A percentile compares a stretch with the other conserved stretches of the same genome.
These are phyloP conservation scores for Micromussa lordhowensis DNA, from an alignment of 92 coral and sea anemone species.

Conservation along the genomic window DNA sequence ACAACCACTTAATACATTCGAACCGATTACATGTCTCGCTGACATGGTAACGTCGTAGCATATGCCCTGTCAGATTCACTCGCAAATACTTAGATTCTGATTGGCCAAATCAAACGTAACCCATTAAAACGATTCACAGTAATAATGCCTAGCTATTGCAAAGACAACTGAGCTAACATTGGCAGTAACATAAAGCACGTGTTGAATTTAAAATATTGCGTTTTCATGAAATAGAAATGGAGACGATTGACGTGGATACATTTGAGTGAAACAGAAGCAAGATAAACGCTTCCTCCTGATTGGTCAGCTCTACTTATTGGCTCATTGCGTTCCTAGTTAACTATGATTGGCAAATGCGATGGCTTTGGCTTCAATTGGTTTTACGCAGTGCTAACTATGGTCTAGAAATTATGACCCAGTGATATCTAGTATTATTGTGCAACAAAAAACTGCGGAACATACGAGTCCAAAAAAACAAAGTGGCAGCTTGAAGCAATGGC, in stretches of 20 bases:
- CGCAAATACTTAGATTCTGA: neutral
- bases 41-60: neutral
- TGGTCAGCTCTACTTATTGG: neutral
- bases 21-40: neutral
- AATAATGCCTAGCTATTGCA: too few relatives aligned
- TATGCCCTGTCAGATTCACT: neutral
- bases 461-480: slow-evolving; percentile 6
- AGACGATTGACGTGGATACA: neutral
- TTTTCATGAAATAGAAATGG: too few relatives aligned
- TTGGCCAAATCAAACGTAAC: neutral
- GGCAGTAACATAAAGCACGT: too few relatives aligned
- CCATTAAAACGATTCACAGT: too few relatives aligned
- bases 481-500: neutral
- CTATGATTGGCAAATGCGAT: neutral
- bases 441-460: too few relatives aligned
- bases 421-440: neutral
- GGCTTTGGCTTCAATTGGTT: neutral
- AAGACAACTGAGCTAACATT: too few relatives aligned
- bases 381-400: neutral
- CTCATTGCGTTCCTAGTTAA: neutral
- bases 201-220: too few relatives aligned
- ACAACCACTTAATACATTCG: neutral
- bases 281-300: neutral
- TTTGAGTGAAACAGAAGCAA: neutral
- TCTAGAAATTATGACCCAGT: neutral